These are phyloP conservation scores for Phaonia tiefii DNA, from an alignment of 2,888 invertebrate genomes.

Conservation along the genomic window DNA sequence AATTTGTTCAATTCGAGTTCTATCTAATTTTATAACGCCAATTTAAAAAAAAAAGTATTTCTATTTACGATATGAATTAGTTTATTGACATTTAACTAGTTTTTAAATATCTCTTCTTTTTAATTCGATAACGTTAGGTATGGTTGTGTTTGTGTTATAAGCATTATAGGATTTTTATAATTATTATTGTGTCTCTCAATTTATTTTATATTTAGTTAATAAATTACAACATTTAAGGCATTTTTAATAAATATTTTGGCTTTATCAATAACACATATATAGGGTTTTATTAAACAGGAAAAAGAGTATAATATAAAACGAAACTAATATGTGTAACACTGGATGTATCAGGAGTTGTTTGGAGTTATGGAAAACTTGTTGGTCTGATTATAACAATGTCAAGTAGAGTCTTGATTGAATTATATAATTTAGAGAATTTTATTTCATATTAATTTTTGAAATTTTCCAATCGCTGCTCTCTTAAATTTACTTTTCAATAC, in stretches of 20 bases:
- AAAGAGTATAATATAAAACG: not conserved
- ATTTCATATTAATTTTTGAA: too few species aligned
- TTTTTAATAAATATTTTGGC: slow-evolving; percentile 58
- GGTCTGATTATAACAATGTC: too few species aligned
- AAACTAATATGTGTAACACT: not conserved
- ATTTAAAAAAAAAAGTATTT: not conserved
- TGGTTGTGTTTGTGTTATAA: slow-evolving; percentile 11
- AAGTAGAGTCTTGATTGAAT: too few species aligned
- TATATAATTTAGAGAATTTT: too few species aligned
- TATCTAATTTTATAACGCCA: slow-evolving; percentile 27
- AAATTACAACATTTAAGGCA: slow-evolving; percentile 70
- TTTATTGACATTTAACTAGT: not conserved
- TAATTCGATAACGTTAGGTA: slow-evolving; percentile 21
- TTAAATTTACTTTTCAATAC: too few species aligned
- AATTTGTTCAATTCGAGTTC: slow-evolving; percentile 4
- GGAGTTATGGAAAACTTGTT: too few species aligned
- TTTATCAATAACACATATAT: slow-evolving; percentile 5
- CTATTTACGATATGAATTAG: slow-evolving; percentile 3
- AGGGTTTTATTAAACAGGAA: not conserved
- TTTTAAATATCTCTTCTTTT: slow-evolving; percentile 1
- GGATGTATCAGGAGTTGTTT: too few species aligned
- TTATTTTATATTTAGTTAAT: slow-evolving; percentile 36
- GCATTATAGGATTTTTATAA: slow-evolving; percentile 23
- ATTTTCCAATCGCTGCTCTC: too few species aligned
- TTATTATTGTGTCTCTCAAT: slow-evolving; percentile 45